Evolutionary conservation across 2,113 vertebrate species (phyloP), one percentile per base, ranked within the genome.

Genomic region (Rostratula benghalensis): DNA sequence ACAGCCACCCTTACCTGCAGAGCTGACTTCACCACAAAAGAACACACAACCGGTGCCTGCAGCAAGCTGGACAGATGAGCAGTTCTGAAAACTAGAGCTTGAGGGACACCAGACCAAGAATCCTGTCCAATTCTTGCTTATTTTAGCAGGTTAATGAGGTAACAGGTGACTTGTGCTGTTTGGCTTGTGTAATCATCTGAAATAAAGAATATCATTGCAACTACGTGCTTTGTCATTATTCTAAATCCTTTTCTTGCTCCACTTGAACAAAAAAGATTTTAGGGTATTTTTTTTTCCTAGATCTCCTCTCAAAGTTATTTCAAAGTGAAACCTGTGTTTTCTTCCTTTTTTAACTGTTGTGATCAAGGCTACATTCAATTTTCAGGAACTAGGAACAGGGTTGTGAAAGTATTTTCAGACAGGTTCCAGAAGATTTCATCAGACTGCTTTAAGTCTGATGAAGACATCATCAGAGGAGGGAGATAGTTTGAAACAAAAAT

Each of bases 141-240:
- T 19, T 87, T 79, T 27, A 65, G 21, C 39, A 63, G 16, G 23
- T 53, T 83, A 74, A 85, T 61, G 48, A 65, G 21, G 0, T 59
- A 54, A 45, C n/a, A 56, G 31, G 12, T 80, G 51, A 46, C 51
- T 28, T 80, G 63, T 43, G 63, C 41, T 90, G 70, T 71, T 67
- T 27, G 76, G 39, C 65, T 90, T 96, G 21, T 57, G 31, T 57
- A 61, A 61, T 69, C 88, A 88, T 27, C 33, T 61, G 75, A 95
- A 95, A 94, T 94, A 94, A 96, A 96, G 65, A 94, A 89, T 12
- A 12, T 56, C 25, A 77, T 39, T 5, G 41, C 74, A 88, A 69
- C 15, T 39, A 57, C 21, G 19, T 16, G 25, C 13, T 60, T 76
- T 3, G 0, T 73, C 35, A 17, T 68, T 78, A 69, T 5, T 81